Evolutionary conservation across 2,113 vertebrate genomes (phyloP).

Genomic region (Panthera tigris): DNA sequence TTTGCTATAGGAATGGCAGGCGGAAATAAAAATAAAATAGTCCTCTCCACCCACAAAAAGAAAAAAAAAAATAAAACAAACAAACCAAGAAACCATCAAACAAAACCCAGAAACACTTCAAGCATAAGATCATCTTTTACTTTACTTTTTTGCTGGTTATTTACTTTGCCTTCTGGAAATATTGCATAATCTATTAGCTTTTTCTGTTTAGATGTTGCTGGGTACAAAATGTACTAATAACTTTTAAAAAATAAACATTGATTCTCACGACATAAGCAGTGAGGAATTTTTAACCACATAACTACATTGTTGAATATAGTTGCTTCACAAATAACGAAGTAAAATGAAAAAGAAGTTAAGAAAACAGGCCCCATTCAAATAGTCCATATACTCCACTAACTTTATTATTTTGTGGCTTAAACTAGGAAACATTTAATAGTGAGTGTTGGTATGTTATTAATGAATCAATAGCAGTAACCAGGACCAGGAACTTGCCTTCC

Average conservation of each 20-base stretch:
- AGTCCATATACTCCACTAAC: neutral
- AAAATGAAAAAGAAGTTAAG: neutral
- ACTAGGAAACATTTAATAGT: neutral
- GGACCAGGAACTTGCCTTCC: neutral
- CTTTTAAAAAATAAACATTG: neutral
- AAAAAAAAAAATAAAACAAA: neutral
- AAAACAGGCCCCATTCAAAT: neutral
- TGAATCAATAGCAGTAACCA: neutral
- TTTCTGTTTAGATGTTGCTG: neutral
- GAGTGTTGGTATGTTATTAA: neutral
- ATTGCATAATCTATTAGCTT: slow-evolving; percentile 46
- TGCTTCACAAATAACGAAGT: neutral
- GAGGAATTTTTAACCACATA: neutral
- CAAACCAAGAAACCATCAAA: neutral
- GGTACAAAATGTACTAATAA: neutral
- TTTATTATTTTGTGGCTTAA: neutral
- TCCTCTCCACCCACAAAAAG: neutral
- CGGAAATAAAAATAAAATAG: slow-evolving; percentile 39
- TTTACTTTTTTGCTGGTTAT: slow-evolving; percentile 43
- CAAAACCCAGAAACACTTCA: slow-evolving; percentile 27
- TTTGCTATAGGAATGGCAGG: slow-evolving; percentile 24
- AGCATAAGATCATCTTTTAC: slow-evolving; percentile 56
- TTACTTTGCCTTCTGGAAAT: slow-evolving; percentile 66
- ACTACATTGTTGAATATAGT: neutral
- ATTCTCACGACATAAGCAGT: slow-evolving; percentile 14